Evolutionary conservation across 2,797 vertebrate species (phyloP).

Genomic region (Acanthurus tractus): DNA sequence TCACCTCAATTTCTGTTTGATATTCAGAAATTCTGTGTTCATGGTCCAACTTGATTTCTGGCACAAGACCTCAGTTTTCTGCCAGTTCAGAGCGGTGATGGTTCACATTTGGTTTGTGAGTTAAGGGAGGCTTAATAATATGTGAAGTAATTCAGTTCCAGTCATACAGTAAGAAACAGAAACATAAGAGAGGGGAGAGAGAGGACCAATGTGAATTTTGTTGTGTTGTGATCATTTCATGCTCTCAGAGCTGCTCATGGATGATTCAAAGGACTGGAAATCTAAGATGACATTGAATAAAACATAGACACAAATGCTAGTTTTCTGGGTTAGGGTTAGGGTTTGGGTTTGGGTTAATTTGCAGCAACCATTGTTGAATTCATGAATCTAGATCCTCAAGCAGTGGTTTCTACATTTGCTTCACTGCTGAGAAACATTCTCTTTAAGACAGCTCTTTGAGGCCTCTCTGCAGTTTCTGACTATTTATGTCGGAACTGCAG

Average conservation of each 20-base stretch:
- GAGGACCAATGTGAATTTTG: background rate
- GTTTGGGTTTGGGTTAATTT: no score
- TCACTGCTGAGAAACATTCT: no score
- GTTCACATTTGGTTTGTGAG: background rate
- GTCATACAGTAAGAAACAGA: background rate
- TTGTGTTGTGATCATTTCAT: background rate
- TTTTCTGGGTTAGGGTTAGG: background rate
- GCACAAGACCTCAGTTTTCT: no score
- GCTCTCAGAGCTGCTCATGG: background rate
- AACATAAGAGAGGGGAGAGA: background rate
- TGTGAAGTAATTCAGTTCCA: background rate
- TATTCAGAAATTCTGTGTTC: background rate
- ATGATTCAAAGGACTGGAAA: conserved; percentile 4
- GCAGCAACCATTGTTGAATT: no score
- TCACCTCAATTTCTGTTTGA: no score
- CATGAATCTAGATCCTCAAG: no score
- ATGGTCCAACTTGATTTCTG: background rate
- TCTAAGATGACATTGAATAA: conserved; percentile 20
- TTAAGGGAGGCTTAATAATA: background rate
- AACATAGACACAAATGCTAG: background rate
- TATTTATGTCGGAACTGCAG: no score
- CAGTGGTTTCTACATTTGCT: no score
- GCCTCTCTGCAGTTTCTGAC: no score
- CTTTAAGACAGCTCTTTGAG: no score
- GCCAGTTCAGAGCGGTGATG: no score